Base-by-base conservation (phyloP, 2,113 vertebrate species). In the Ancistrus triradiatus region DNA sequence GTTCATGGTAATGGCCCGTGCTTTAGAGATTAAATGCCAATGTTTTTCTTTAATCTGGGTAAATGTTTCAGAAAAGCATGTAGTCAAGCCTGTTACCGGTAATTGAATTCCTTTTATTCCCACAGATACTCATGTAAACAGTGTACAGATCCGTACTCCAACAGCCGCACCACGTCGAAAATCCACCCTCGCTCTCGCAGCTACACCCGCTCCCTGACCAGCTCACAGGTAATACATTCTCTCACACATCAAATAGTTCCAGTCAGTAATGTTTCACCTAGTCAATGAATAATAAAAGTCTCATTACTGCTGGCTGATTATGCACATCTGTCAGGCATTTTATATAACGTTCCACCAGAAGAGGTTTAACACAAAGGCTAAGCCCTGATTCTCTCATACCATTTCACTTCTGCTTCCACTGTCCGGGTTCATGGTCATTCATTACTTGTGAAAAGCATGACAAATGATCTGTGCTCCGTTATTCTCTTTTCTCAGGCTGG, bases 121-220 rank as follows among this genome's bases (percentile, higher is more conserved):
- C 25, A 75, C 75, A 91, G 90, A 78, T 89, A 85, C 66, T 87
- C 88, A 0, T 91, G 90, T 78, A 88, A 88, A 76, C 88, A 89
- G 80, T 95, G 91, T 82, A 92, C 89, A 83, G 91, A 97, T 80
- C 85, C 85, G 74, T 90, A 85, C 83, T 81, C 92, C 63, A 93
- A 89, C 87, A 91, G 78, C 86, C 88, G 90, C 81, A 89, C 86
- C 66, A 91, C 92, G 77, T 89, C 93, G 13, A 94, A 96, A 87
- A 86, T 91, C 80, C 93, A 93, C 52, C 78, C 91, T 35, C 91
- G 92, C 77, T 89, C 93, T 72, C 91, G 89, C 31, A 92, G 91
- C 81, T 98, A 98, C 58, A 92, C 90, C 56, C 93, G 93, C 7
- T 97, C 95, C 76, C 90, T 98, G 83, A 95, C 93, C 88, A 94